phyloP scores from a whole-genome alignment of 2,113 vertebrate genomes.

The Larimichthys polyactis region DNA sequence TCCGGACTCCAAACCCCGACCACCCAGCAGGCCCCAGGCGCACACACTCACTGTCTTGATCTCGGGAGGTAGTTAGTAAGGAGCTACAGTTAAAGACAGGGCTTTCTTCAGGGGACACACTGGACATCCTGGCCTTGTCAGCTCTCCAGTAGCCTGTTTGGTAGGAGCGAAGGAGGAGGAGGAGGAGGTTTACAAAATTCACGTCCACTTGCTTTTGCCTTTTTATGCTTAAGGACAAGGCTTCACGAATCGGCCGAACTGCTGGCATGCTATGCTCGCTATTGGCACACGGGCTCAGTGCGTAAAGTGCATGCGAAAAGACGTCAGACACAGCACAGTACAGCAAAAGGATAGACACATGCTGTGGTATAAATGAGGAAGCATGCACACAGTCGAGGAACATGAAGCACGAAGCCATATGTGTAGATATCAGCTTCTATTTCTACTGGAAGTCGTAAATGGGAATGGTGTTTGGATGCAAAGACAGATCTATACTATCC shows the following conservation, averaged over 20 bases:
- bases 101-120: conserved; percentile 91
- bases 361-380: conserved; percentile 15
- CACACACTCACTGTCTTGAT: conserved; percentile 98
- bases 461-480: conserved; percentile 11
- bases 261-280: conserved; percentile 28
- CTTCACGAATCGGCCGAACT: conserved; percentile 35
- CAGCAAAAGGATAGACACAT: conserved; percentile 11
- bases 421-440: not conserved
- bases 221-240: conserved; percentile 43
- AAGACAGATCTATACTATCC: conserved; percentile 1
- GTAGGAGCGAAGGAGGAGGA: conserved; percentile 82
- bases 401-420: conserved; percentile 18
- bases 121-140: conserved; percentile 94
- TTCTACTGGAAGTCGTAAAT: not conserved
- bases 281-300: conserved; percentile 8
- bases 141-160: conserved; percentile 99
- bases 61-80: conserved; percentile 96
- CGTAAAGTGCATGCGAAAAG: conserved; percentile 32
- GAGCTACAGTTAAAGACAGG: conserved; percentile 94
- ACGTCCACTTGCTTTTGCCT: conserved; percentile 58
- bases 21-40: conserved; percentile 71
- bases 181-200: conserved; percentile 76
- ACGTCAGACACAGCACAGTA: conserved; percentile 1
- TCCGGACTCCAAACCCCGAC: conserved; percentile 28
- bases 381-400: conserved; percentile 21